Conservation (phyloP, 2,113 vertebrate genomes). For the Eubucco bourcierii region DNA sequence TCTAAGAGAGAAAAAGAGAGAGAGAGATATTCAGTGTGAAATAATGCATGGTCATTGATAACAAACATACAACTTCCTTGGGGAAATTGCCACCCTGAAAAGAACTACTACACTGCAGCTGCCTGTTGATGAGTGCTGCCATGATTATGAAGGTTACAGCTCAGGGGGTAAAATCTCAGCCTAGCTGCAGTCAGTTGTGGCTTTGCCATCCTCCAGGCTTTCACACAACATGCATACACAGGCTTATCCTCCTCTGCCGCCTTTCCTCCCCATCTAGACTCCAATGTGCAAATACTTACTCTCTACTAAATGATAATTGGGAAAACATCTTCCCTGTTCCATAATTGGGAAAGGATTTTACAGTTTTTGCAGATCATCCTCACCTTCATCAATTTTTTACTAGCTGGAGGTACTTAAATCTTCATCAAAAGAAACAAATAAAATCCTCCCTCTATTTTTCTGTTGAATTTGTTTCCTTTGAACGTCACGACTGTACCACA, state of each 20-base stretch:
- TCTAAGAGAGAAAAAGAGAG: neutral
- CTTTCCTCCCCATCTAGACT: neutral
- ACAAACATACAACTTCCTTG: neutral
- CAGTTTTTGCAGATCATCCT: neutral
- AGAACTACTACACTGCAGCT: neutral
- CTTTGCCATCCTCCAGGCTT: neutral
- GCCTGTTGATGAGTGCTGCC: neutral
- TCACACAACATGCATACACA: rapidly evolving
- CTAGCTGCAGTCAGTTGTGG: neutral
- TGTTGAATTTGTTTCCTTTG: neutral
- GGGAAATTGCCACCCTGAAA: neutral
- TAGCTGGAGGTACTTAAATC: neutral
- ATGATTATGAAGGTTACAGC: neutral
- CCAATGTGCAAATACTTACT: neutral
- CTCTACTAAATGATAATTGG: neutral
- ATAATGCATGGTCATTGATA: neutral
- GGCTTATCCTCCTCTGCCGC: neutral
- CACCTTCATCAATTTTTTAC: neutral
- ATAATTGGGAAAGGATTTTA: neutral
- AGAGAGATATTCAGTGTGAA: neutral
- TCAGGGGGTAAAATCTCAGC: neutral
- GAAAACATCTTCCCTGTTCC: neutral
- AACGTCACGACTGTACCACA: neutral
- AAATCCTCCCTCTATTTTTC: neutral
- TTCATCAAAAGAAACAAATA: neutral